phyloP scores from a whole-genome alignment of 2,888 invertebrate species.

The Coremacera marginata region DNA sequence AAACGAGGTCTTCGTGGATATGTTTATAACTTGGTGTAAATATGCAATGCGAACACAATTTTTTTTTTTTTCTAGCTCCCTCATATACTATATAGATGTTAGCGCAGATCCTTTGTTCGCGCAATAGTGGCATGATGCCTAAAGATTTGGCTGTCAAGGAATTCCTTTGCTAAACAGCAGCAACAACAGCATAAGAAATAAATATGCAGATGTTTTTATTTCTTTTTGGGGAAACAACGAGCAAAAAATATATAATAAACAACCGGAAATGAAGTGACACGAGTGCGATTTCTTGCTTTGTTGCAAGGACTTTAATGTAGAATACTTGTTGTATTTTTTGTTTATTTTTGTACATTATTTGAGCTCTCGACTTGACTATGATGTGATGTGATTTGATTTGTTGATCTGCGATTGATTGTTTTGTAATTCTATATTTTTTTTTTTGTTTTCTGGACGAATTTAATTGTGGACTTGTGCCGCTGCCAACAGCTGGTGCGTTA shows the following conservation, averaged over 20 bases:
- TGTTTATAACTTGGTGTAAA: background rate
- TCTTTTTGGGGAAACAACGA: conserved; percentile 44
- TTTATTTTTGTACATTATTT: background rate
- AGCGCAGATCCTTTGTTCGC: conserved; percentile 23
- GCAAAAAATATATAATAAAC: conserved; percentile 17
- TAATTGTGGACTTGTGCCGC: conserved; percentile 15
- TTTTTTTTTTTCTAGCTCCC: background rate
- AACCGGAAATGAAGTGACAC: conserved; percentile 65
- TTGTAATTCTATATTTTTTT: conserved; percentile 32
- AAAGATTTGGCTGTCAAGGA: background rate
- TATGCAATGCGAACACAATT: background rate
- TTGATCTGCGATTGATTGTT: conserved; percentile 9
- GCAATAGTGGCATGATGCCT: conserved; percentile 14
- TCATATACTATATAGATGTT: background rate
- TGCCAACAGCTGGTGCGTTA: background rate
- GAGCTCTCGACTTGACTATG: background rate
- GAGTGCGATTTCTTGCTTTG: conserved; percentile 55
- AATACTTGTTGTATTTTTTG: background rate
- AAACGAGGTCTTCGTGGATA: conserved; percentile 22
- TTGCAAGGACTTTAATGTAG: conserved; percentile 42
- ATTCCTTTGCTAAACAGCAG: background rate
- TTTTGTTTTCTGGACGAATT: conserved; percentile 17
- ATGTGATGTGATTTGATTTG: conserved; percentile 8
- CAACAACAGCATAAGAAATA: background rate
- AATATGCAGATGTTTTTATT: conserved; percentile 34